phyloP scores from a whole-genome alignment of 2,113 vertebrate genomes.

The Sitta europaea region DNA sequence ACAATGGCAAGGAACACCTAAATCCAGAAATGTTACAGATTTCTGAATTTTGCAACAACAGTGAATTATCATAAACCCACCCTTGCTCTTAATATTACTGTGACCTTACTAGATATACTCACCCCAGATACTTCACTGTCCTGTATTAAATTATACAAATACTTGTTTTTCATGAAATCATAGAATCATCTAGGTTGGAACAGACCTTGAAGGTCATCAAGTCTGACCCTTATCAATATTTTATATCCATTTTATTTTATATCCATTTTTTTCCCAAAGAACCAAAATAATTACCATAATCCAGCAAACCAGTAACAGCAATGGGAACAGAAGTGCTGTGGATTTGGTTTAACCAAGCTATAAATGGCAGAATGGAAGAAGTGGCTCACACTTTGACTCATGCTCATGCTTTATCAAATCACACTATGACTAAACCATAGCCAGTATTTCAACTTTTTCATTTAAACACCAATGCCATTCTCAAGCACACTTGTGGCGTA shows the following conservation, averaged over 20 bases:
- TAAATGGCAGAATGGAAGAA: neutral
- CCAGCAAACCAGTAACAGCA: neutral
- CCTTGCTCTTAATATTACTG: neutral
- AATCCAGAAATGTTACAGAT: neutral
- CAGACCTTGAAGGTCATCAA: neutral
- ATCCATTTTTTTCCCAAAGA: neutral
- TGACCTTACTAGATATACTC: neutral
- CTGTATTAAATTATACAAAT: neutral
- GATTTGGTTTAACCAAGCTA: neutral
- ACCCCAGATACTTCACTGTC: neutral
- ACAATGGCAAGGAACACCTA: neutral
- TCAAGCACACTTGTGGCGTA: rapidly evolving
- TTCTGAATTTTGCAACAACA: neutral
- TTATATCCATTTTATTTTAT: neutral
- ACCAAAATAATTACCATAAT: neutral
- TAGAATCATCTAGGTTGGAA: neutral
- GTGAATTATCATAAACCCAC: neutral
- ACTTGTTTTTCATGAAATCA: neutral
- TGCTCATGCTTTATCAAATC: neutral
- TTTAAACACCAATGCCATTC: rapidly evolving
- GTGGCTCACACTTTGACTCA: neutral
- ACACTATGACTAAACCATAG: neutral
- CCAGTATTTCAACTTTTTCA: neutral
- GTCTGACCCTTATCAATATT: neutral
- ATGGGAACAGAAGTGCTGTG: neutral